Evolutionary conservation across 2,888 invertebrate species (phyloP).

Genomic region (Spisula subtruncata): DNA sequence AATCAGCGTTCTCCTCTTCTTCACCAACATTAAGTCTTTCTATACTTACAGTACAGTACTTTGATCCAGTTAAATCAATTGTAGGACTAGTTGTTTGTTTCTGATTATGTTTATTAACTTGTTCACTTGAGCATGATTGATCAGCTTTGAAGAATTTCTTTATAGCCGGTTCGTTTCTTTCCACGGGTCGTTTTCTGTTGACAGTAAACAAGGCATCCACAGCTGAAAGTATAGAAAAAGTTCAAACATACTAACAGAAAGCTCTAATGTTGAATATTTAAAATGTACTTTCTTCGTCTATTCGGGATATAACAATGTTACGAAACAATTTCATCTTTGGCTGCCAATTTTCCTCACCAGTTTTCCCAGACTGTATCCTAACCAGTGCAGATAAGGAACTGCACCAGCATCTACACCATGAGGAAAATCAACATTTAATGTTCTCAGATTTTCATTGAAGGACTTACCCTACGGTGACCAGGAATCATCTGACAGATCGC

Average conservation of each 20-base stretch:
- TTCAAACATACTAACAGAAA: background rate
- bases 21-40: background rate
- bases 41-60: background rate
- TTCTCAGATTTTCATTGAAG: too few species aligned
- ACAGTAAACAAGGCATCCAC: slow-evolving; percentile 39
- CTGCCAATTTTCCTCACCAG: too few species aligned
- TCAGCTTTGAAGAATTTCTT: slow-evolving; percentile 6
- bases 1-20: background rate
- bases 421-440: too few species aligned
- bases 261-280: background rate
- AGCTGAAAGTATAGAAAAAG: slow-evolving; percentile 30
- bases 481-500: too few species aligned
- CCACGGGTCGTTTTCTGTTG: background rate
- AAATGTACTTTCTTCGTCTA: too few species aligned
- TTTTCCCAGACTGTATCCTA: too few species aligned
- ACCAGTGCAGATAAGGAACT: too few species aligned
- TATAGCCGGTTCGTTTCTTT: background rate
- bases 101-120: background rate
- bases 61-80: background rate
- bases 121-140: background rate
- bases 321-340: too few species aligned
- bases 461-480: too few species aligned
- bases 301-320: too few species aligned
- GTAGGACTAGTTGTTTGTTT: background rate
- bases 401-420: too few species aligned